phyloP scores from a whole-genome alignment of 2,113 vertebrate genomes.

The Leuciscus idus region DNA sequence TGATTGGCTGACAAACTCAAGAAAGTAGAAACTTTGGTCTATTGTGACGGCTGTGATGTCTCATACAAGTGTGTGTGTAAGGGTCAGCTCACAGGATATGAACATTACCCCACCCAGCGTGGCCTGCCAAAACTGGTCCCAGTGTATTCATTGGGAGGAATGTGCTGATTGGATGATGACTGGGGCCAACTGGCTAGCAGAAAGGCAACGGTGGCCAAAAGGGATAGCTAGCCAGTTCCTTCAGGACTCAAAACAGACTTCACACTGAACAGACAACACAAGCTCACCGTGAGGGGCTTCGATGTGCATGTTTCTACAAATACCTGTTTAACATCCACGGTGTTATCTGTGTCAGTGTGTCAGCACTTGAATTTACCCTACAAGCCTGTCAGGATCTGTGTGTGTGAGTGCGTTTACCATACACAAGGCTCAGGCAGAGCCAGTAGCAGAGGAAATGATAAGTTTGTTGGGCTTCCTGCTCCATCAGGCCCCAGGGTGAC shows the following conservation, averaged over 20 bases:
- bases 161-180: conserved; percentile 76
- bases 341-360: conserved; percentile 42
- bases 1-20: not conserved
- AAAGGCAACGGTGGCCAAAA: conserved; percentile 58
- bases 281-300: conserved; percentile 27
- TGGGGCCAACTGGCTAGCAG: conserved; percentile 68
- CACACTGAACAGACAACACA: conserved; percentile 31
- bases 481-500: conserved; percentile 47
- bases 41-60: conserved; percentile 26
- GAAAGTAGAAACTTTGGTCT: not conserved
- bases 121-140: conserved; percentile 61
- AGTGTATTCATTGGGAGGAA: conserved; percentile 72
- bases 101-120: conserved; percentile 56
- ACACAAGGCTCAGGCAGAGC: not conserved
- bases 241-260: conserved; percentile 42
- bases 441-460: conserved; percentile 60
- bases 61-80: conserved; percentile 58
- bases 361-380: not conserved
- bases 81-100: conserved; percentile 62
- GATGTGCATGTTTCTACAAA: conserved; percentile 39
- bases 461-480: conserved; percentile 57
- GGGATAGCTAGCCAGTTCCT: conserved; percentile 36
- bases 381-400: conserved; percentile 5
- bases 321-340: conserved; percentile 25
- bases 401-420: conserved; percentile 11